Percentiles rank a stretch among this genome's conserved stretches.
Evolutionary conservation across 2,113 vertebrate species (phyloP).

Genomic region (Nycticryphes semicollaris): DNA sequence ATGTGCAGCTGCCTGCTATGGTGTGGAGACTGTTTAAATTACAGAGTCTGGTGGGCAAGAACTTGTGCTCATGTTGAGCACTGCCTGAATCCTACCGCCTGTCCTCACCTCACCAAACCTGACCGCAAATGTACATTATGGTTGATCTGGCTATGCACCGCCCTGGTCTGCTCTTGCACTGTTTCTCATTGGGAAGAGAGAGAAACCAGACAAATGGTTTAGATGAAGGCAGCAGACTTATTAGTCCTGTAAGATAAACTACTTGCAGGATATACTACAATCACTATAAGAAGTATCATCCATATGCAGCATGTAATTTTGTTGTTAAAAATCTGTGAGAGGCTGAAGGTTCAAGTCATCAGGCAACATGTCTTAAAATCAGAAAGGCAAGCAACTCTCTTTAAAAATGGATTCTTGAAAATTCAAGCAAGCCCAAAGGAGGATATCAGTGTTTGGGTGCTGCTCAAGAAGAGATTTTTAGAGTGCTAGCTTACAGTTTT

Average conservation of each 20-base stretch:
- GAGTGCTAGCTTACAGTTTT: not conserved
- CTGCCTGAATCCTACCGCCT: not conserved
- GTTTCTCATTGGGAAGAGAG: not conserved
- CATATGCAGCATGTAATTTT: accelerated
- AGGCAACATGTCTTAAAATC: not conserved
- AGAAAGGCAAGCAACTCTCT: not conserved
- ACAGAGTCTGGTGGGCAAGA: not conserved
- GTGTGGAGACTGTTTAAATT: not conserved
- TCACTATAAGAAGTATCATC: not conserved
- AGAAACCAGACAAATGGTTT: not conserved
- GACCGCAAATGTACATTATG: not conserved
- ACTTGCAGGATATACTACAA: not conserved
- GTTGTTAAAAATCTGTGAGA: not conserved
- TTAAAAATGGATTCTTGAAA: not conserved
- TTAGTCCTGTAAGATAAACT: not conserved
- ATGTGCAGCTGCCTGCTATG: not conserved
- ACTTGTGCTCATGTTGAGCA: not conserved
- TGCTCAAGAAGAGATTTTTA: not conserved
- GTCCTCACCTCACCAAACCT: not conserved
- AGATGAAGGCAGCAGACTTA: not conserved
- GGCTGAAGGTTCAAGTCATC: not conserved
- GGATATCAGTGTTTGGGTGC: not conserved
- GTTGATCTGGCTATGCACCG: not conserved
- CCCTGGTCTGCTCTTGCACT: not conserved
- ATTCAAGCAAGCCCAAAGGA: not conserved